Base-by-base conservation (phyloP, 2,888 invertebrate species). In the Operophtera brumata region DNA sequence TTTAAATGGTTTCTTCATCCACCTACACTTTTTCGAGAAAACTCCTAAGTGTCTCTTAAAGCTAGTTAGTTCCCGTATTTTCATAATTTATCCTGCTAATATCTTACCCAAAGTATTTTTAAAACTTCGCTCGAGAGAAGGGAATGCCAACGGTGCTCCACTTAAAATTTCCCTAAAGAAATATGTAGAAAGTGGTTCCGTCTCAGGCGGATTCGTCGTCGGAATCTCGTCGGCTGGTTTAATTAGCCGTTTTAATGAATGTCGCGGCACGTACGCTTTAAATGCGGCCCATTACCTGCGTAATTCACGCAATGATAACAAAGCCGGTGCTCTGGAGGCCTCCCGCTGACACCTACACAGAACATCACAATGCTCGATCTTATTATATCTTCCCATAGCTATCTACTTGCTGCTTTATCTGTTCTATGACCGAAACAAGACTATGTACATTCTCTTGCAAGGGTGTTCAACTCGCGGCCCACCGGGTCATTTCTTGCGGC, bases 161-260 rank as follows among this genome's bases (percentile, higher is more conserved):
- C 72, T 73, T 76, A 70, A 73, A 78, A 75, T 77, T 72, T 77
- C 57, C 61, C 62, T 58, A 69, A 78, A 77, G 78, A 80, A 80
- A 75, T 78, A 76, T 74, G 78, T 75, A 75, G 73, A 69, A 71
- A 71, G 67, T 66, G 65, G 65, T 59, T 59, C 64, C 70, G 70
- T 77, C 74, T 76, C 69, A 69, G 69, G 73, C 70, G 75, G 68
- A 80, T 80, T 76, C 78, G 76, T 76, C 75, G 75, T 67, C 66
- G 80, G 78, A 80, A 81, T 81, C 82, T 77, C 77, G 75, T 65
- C 76, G 77, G 73, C 73, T 71, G 79, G 81, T 86, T 83, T 86
- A 87, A 87, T 87, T 87, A 87, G 86, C 77, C 79, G 72, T 73
- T 78, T 78, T 86, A 87, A 87, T 87, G 82, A 87, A 87, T 87